Evolutionary conservation across 1,140 invertebrate genomes (phyloP).

Genomic region (Agrypnia vestita): DNA sequence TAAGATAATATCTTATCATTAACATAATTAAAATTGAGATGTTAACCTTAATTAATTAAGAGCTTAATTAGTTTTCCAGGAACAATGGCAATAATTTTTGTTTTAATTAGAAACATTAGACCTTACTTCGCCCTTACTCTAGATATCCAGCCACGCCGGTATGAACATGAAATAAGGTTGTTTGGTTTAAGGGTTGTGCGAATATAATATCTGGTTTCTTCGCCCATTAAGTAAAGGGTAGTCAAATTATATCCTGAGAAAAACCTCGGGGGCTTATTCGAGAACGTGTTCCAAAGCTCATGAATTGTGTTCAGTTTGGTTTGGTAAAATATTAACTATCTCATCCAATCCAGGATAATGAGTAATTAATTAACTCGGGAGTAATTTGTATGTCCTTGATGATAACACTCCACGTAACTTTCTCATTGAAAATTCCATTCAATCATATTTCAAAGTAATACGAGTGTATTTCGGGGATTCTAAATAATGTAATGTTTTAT

Average conservation of each 20-base stretch:
- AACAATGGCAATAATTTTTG: conserved; percentile 16
- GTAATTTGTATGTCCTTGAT: too few species aligned
- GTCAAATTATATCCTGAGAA: background rate
- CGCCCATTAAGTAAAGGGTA: background rate
- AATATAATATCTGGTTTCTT: conserved; percentile 2
- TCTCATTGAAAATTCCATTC: too few species aligned
- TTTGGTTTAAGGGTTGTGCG: background rate
- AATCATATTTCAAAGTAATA: too few species aligned
- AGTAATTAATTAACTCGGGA: too few species aligned
- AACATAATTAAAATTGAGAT: conserved; percentile 7
- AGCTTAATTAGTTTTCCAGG: background rate
- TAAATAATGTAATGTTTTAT: too few species aligned
- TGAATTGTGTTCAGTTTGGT: too few species aligned
- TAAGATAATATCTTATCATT: too few species aligned
- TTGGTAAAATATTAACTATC: too few species aligned
- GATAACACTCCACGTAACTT: too few species aligned
- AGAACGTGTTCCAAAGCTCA: too few species aligned
- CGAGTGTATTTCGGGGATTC: too few species aligned
- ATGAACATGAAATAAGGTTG: background rate
- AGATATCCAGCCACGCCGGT: background rate
- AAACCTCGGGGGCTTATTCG: background rate
- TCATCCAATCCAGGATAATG: too few species aligned
- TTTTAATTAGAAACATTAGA: conserved; percentile 37
- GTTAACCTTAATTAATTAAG: background rate
- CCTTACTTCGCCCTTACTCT: background rate